phyloP scores from a whole-genome alignment of 2,797 vertebrate genomes.

The Fratercula arctica region DNA sequence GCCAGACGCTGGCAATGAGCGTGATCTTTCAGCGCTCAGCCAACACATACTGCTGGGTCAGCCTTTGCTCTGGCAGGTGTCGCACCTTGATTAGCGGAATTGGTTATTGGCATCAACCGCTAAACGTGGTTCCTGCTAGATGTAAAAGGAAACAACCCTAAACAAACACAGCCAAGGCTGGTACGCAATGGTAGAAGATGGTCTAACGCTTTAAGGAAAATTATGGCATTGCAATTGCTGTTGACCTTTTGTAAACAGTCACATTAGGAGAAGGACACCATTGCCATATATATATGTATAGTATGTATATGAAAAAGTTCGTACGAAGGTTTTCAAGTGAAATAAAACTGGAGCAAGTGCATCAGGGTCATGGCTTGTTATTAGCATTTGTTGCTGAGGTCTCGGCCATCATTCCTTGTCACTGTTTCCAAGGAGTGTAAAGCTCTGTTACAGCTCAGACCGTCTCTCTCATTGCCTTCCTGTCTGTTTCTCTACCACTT shows the following conservation, averaged over 20 bases:
- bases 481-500: background rate
- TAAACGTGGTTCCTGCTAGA: background rate
- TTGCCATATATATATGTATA: background rate
- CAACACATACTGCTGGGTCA: background rate
- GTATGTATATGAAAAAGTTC: background rate
- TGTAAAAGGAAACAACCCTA: background rate
- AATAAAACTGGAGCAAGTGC: background rate
- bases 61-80: conserved; percentile 20
- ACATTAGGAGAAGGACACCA: background rate
- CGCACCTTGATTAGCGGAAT: conserved; percentile 3
- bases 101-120: conserved; percentile 4
- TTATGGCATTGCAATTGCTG: background rate
- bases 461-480: background rate
- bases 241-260: background rate
- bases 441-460: background rate
- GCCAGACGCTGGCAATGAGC: background rate
- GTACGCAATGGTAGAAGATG: rapidly evolving
- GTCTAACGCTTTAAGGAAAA: background rate
- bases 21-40: background rate
- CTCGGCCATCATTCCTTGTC: background rate
- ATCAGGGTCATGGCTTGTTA: background rate
- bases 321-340: background rate
- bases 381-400: background rate
- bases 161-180: background rate
- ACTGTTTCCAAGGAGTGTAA: background rate